A percentile compares a stretch with the other conserved stretches of the same genome.
Conservation (phyloP, 1,140 invertebrate genomes). For the Doryteuthis pealeii region DNA sequence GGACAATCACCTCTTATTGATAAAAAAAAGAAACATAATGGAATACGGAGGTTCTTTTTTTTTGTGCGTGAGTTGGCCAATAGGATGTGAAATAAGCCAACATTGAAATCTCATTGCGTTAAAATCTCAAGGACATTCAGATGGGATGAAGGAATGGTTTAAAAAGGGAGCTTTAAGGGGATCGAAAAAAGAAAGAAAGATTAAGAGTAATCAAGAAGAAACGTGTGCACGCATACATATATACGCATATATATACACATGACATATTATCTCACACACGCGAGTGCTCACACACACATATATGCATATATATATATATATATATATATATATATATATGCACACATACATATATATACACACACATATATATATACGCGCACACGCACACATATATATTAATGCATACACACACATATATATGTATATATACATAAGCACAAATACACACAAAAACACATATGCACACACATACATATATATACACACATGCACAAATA, state of each 20-base stretch:
- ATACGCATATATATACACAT: neutral
- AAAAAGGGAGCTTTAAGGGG: too few relatives aligned
- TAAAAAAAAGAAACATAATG: too few relatives aligned
- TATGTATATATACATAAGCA: neutral
- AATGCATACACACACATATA: neutral
- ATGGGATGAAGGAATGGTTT: too few relatives aligned
- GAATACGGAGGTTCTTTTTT: too few relatives aligned
- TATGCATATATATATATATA: neutral
- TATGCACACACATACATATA: neutral
- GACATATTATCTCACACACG: neutral
- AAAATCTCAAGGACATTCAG: too few relatives aligned
- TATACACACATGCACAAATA: neutral
- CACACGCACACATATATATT: neutral
- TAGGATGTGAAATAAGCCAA: too few relatives aligned
- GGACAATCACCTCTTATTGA: too few relatives aligned
- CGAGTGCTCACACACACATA: neutral
- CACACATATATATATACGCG: too few relatives aligned
- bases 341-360: neutral
- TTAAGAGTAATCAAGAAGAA: neutral
- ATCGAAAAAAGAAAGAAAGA: too few relatives aligned
- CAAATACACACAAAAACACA: too few relatives aligned
- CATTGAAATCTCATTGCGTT: too few relatives aligned
- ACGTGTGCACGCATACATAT: neutral
- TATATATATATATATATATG: neutral
- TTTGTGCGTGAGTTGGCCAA: too few relatives aligned